Evolutionary conservation across 2,888 invertebrate genomes (phyloP), one percentile per base, ranked within the genome.

Genomic region (Drosophila hamatofila): DNA sequence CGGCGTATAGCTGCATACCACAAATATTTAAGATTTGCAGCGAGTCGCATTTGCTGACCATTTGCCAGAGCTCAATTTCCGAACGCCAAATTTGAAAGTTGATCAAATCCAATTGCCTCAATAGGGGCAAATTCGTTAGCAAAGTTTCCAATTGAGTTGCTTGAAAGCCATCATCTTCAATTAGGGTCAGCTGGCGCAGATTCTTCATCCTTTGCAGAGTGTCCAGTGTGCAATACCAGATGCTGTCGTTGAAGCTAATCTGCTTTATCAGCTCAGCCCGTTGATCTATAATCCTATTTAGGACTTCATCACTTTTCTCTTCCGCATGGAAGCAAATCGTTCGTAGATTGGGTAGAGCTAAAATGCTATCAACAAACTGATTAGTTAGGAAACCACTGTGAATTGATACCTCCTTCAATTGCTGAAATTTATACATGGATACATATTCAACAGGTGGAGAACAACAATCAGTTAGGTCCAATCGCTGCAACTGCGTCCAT

Each of bases 11-110:
- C 25, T 42, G 23, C 46, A 51, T 61, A 21, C 49, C 51, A 3
- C 42, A 55, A 59, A 78, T 61, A 35, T 68, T 44, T 7, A 76
- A 4, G 27, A 68, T 18, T 18, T 48, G 51, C 0, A 76, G 27
- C 2, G 52, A 42, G 1, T 44, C 33, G 21, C 63, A 61, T 3
- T 33, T 3, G n/a, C n/a, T 37, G 6, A 76, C 55, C 2, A 35
- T 25, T 49, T 37, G 12, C 78, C 76, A 76, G 14, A 76, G 60
- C 16, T 78, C 54, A 7, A 2, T 16, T 9, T 73, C 78, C 14
- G 16, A 16, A 1, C 16, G 2, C 59, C 33, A 72, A 18, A 63
- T 16, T 37, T 33, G 9, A 9, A 21, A 30, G 3, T 25, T 2
- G 9, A 60, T 14, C 14, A 78, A 21, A 63, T 64, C 55, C 21